Percentiles rank a stretch among this genome's conserved stretches.
Evolutionary conservation across 2,797 vertebrate species (phyloP).

Genomic region (Rhadinocentrus ornatus): DNA sequence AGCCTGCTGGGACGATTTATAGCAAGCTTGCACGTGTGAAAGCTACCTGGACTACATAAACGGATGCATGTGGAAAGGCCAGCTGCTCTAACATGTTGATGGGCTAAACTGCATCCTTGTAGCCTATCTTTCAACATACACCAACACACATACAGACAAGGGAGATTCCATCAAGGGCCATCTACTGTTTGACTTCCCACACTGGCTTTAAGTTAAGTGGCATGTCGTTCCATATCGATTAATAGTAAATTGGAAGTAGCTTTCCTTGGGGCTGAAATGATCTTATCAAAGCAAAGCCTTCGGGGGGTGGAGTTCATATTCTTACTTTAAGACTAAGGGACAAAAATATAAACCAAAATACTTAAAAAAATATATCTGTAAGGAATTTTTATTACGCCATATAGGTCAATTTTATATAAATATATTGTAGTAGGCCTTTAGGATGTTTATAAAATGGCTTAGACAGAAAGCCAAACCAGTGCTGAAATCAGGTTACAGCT

Average conservation of each 20-base stretch:
- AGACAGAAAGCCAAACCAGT: too few species aligned
- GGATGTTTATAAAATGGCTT: neutral
- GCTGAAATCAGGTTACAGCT: neutral
- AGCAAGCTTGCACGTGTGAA: constrained; percentile 60
- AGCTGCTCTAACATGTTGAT: constrained; percentile 25
- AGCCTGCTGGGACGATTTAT: constrained; percentile 68
- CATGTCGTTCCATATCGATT: constrained; percentile 12
- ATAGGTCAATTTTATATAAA: too few species aligned
- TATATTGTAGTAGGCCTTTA: too few species aligned
- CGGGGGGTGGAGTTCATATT: neutral
- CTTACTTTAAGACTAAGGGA: neutral
- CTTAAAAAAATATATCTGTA: too few species aligned
- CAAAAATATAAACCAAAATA: constrained; percentile 9
- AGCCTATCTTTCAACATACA: constrained; percentile 40
- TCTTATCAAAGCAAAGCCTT: neutral
- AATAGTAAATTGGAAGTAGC: constrained; percentile 22
- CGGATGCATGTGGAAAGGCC: constrained; percentile 44
- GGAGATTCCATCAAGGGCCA: constrained; percentile 11
- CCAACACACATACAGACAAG: constrained; percentile 3
- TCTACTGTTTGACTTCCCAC: constrained; percentile 22
- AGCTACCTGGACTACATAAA: constrained; percentile 55
- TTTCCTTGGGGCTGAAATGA: neutral
- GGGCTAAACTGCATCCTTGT: constrained; percentile 28
- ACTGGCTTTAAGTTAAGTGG: neutral
- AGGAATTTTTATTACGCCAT: too few species aligned